Percentiles rank a stretch among this genome's conserved stretches.
Conservation (phyloP, 1,140 invertebrate genomes). For the Musca domestica region DNA sequence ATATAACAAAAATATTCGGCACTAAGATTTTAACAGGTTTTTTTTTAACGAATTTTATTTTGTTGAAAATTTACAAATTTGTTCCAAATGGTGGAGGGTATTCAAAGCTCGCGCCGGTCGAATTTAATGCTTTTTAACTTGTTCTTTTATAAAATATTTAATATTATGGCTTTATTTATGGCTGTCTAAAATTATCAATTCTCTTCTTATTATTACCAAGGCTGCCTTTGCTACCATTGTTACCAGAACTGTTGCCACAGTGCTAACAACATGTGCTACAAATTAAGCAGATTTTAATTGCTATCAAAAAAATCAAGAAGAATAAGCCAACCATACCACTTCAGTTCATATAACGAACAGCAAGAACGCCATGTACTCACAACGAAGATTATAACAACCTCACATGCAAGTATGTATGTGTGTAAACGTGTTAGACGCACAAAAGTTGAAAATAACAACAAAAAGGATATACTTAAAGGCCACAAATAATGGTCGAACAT, state of each 20-base stretch:
- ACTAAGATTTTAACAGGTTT: no score
- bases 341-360: no score
- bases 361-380: no score
- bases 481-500: background rate
- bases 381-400: background rate
- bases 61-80: no score
- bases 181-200: background rate
- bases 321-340: background rate
- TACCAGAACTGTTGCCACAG: slow-evolving; percentile 2
- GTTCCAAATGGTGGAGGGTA: no score
- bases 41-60: no score
- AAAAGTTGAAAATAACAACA: background rate
- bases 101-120: no score
- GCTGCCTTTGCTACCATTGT: background rate
- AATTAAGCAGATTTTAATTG: slow-evolving; percentile 28
- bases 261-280: slow-evolving; percentile 27
- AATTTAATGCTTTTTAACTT: no score
- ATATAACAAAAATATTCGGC: no score
- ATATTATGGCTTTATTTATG: background rate
- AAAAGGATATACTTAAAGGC: slow-evolving; percentile 3
- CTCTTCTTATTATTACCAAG: background rate
- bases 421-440: background rate
- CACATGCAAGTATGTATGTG: no score
- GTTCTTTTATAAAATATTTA: no score
- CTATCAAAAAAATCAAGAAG: slow-evolving; percentile 2